Conservation (phyloP, 2,113 vertebrate species). For the Dascyllus trimaculatus region DNA sequence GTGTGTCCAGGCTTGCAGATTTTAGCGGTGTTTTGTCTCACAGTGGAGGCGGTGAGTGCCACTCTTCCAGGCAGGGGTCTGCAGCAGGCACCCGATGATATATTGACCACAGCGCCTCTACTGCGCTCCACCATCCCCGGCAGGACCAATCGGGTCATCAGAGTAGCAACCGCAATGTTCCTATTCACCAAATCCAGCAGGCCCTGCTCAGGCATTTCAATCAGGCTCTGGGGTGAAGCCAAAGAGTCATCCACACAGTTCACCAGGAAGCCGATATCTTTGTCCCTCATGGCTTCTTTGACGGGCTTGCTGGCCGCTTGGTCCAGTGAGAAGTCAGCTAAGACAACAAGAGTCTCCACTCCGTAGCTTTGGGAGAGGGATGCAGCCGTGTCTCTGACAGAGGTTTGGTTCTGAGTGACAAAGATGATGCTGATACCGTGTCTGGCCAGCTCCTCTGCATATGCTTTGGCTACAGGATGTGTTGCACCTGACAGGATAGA, state of each 20-base stretch:
- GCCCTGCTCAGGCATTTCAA: conserved; percentile 83
- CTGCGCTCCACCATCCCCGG: conserved; percentile 91
- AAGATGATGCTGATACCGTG: conserved; percentile 89
- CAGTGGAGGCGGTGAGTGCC: conserved; percentile 87
- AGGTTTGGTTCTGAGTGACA: conserved; percentile 82
- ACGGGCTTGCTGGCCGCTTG: conserved; percentile 82
- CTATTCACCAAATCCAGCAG: conserved; percentile 88
- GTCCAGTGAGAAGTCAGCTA: conserved; percentile 88
- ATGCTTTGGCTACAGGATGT: conserved; percentile 88
- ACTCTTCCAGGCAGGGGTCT: conserved; percentile 84
- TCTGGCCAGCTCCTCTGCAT: conserved; percentile 91
- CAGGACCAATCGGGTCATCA: conserved; percentile 90
- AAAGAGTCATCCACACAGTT: conserved; percentile 86
- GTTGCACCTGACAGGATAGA: conserved; percentile 84
- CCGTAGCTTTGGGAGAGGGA: conserved; percentile 85
- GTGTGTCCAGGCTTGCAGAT: too few species aligned
- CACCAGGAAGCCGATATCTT: conserved; percentile 94
- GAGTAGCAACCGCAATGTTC: conserved; percentile 86
- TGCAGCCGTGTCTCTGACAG: conserved; percentile 78
- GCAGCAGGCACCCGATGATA: conserved; percentile 86
- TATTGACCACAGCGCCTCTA: conserved; percentile 92
- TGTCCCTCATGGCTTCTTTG: conserved; percentile 85
- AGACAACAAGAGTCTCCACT: conserved; percentile 86
- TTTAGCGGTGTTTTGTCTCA: conserved; percentile 68
- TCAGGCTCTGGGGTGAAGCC: conserved; percentile 78